phyloP scores from a whole-genome alignment of 2,888 invertebrate species.

The Cheilosia pagana region DNA sequence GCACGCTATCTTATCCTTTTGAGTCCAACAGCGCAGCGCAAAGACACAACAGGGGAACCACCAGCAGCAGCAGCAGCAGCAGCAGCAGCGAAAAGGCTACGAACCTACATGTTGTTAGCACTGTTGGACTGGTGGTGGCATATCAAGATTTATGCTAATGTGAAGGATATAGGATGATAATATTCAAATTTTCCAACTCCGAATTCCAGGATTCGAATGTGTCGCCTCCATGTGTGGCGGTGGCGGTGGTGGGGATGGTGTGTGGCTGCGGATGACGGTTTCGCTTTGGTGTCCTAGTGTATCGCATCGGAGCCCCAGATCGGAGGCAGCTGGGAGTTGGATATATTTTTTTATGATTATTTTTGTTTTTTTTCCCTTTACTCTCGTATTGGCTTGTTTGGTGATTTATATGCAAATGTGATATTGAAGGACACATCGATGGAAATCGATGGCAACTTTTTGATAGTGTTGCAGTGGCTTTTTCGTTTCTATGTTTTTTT shows the following conservation, averaged over 20 bases:
- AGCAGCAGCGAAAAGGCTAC: constrained; percentile 31
- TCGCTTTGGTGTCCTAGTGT: constrained; percentile 42
- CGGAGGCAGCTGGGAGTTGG: constrained; percentile 43
- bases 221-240: constrained; percentile 50
- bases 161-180: constrained; percentile 73
- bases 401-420: constrained; percentile 75
- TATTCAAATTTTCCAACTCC: constrained; percentile 72
- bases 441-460: constrained; percentile 75
- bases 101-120: not conserved
- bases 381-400: constrained; percentile 72
- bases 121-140: constrained; percentile 6
- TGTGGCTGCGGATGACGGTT: constrained; percentile 44
- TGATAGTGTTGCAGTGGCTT: constrained; percentile 74
- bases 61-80: too few relatives aligned
- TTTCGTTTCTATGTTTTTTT: constrained; percentile 9
- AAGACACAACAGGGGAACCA: constrained; percentile 31
- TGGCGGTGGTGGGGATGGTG: not conserved
- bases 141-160: constrained; percentile 74
- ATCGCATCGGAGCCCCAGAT: constrained; percentile 22
- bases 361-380: constrained; percentile 23
- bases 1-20: constrained; percentile 38
- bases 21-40: constrained; percentile 44
- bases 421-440: constrained; percentile 74
- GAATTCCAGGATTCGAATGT: constrained; percentile 68
- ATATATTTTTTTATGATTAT: constrained; percentile 68